Percentiles rank a stretch among this genome's conserved stretches.
Evolutionary conservation across 64 coral and sea anemone species (phyloP).

Genomic region (Pocillopora damicornis): DNA sequence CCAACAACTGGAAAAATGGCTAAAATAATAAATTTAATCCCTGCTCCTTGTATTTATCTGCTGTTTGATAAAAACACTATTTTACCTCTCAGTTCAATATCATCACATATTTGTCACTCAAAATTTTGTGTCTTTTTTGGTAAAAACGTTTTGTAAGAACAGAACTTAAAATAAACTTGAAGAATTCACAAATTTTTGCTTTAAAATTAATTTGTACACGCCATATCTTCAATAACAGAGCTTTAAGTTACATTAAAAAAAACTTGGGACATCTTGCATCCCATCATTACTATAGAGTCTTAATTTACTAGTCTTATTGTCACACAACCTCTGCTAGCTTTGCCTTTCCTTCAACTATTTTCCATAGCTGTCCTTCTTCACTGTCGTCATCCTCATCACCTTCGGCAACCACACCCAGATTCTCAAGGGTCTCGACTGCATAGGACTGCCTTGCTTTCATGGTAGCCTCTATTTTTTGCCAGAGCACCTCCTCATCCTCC

Average conservation of each 20-base stretch:
- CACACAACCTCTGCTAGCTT: slow-evolving; percentile 48
- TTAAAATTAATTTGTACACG: background rate
- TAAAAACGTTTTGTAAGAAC: too few species aligned
- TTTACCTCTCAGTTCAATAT: too few species aligned
- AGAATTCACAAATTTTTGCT: background rate
- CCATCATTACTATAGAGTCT: background rate
- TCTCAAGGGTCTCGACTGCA: slow-evolving; percentile 72
- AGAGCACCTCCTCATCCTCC: slow-evolving; percentile 37
- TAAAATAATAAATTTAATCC: too few species aligned
- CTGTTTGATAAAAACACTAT: too few species aligned
- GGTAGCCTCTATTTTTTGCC: slow-evolving; percentile 60
- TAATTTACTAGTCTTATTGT: background rate
- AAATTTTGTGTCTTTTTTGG: background rate
- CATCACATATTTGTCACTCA: too few species aligned
- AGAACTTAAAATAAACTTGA: background rate
- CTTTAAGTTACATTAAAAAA: background rate
- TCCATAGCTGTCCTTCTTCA: slow-evolving; percentile 74
- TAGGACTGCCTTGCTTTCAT: slow-evolving; percentile 50
- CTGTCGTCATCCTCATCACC: slow-evolving; percentile 48
- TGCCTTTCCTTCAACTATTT: slow-evolving; percentile 62
- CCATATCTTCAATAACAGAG: background rate
- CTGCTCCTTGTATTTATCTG: too few species aligned
- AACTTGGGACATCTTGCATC: background rate
- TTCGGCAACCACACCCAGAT: slow-evolving; percentile 75
- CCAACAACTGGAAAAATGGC: too few species aligned